Evolutionary conservation across 2,797 vertebrate genomes (phyloP), one percentile per base, ranked within the genome.

Genomic region (Pseudochirops corinnae): DNA sequence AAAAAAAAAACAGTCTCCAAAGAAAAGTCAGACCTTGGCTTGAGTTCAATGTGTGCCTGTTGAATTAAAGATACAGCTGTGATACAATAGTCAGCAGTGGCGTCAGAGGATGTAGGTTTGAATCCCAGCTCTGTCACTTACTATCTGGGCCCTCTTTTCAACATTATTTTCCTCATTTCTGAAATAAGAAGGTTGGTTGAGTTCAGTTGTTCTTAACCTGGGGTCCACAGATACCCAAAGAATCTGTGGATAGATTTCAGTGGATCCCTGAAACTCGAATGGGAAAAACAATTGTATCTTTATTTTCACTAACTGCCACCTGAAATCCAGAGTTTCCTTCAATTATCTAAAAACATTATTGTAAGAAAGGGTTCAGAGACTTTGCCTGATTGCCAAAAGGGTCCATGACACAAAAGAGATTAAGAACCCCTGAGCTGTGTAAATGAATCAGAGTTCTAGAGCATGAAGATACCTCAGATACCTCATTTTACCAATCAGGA

Each of bases 21-120:
- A 82, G 74, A 82, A 46, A 67, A 90, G n/a, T 90, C 33, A 62
- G 90, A 93, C 33, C 46, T 62, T 6, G 56, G 90, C 53, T 18
- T 87, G 95, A 93, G 90, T 1, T 21, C 24, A 50, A 60, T 16
- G 7, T 67, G n/a, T 39, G 21, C 39, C 14, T 3, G 90, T 82
- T 82, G 74, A 82, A 82, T 82, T 82, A 74, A 74, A 74, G 67
- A 74, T 39, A 74, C 67, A 74, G 67, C 67, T 74, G 67, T 74
- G n/a, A 74, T 74, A 82, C 13, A 82, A 24, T 82, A 82, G 74
- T 46, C 39, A 82, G 74, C 74, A 46, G 39, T 82, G 74, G 74
- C 74, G 39, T 82, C 74, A 82, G 74, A 82, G 74, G 74, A 82
- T 82, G 21, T 82, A 39, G 74, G 74, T 82, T 82, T 82, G 39